Conservation (phyloP, 2,888 invertebrate species). For the Neria commutata region DNA sequence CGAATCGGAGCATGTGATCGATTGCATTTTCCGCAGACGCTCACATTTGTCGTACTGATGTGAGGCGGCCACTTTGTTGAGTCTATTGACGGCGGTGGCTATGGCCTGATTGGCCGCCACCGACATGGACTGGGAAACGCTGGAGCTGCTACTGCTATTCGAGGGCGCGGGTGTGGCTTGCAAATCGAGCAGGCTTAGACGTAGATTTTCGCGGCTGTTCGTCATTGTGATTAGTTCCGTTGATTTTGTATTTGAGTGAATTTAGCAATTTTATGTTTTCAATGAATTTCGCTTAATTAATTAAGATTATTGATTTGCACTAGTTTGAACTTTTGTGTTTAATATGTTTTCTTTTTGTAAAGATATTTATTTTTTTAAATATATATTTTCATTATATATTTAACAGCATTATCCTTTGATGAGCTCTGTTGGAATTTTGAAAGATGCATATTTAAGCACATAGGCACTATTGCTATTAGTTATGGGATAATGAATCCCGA, state of each 20-base stretch:
- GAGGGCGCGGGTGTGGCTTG: constrained; percentile 49
- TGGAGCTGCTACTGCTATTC: constrained; percentile 46
- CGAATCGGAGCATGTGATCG: constrained; percentile 61
- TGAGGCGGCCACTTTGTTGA: constrained; percentile 43
- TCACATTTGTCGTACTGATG: constrained; percentile 59
- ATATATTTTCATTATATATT: too few relatives aligned
- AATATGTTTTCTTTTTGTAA: constrained; percentile 18
- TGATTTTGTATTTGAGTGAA: constrained; percentile 14
- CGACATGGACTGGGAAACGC: constrained; percentile 53
- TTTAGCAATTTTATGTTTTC: constrained; percentile 18
- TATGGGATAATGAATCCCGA: too few relatives aligned
- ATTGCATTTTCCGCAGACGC: constrained; percentile 60
- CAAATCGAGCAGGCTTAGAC: constrained; percentile 58
- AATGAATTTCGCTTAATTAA: constrained; percentile 10
- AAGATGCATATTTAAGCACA: too few relatives aligned
- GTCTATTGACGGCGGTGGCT: constrained; percentile 47
- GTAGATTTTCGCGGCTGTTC: constrained; percentile 59
- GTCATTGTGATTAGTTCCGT: constrained; percentile 45
- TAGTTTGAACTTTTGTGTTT: constrained; percentile 19
- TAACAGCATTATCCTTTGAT: constrained; percentile 43
- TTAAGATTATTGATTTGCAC: constrained; percentile 21
- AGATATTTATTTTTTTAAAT: too few relatives aligned
- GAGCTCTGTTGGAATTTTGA: constrained; percentile 37
- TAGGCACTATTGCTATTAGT: too few relatives aligned
- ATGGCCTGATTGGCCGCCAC: constrained; percentile 43